These are phyloP conservation scores for Setophaga coronata DNA, from an alignment of 2,113 vertebrate genomes.

Conservation along the genomic window DNA sequence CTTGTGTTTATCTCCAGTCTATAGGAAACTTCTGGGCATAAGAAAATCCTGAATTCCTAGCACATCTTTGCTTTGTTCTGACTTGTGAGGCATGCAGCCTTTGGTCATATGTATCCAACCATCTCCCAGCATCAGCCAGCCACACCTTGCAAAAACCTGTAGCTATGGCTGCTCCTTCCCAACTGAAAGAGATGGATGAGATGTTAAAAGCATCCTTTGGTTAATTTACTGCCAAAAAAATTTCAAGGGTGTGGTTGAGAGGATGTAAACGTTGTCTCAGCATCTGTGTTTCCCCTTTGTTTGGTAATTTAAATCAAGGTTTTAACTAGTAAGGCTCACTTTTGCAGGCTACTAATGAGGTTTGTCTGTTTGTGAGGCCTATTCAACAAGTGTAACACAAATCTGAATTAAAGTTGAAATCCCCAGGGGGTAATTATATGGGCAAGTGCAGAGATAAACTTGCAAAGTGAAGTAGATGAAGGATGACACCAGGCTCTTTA, in stretches of 20 bases:
- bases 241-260: neutral
- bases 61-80: conserved; percentile 30
- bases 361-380: neutral
- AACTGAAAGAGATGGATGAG: neutral
- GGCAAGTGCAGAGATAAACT: conserved; percentile 33
- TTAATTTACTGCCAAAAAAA: conserved; percentile 29
- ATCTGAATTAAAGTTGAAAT: conserved; percentile 23
- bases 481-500: conserved; percentile 6
- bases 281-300: conserved; percentile 16
- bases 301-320: conserved; percentile 1
- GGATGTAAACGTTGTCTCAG: conserved; percentile 17
- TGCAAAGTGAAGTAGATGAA: neutral
- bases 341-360: neutral
- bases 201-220: conserved; percentile 1
- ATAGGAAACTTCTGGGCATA: conserved; percentile 16
- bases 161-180: conserved; percentile 15
- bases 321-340: neutral
- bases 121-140: conserved; percentile 18
- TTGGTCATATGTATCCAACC: neutral
- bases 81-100: conserved; percentile 49
- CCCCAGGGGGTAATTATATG: conserved; percentile 16
- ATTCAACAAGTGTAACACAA: neutral
- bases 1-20: neutral
- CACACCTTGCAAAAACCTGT: conserved; percentile 21
- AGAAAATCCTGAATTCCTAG: conserved; percentile 21